These are phyloP conservation scores for Opisthograptis luteolata DNA, from an alignment of 2,888 invertebrate genomes.

Conservation along the genomic window DNA sequence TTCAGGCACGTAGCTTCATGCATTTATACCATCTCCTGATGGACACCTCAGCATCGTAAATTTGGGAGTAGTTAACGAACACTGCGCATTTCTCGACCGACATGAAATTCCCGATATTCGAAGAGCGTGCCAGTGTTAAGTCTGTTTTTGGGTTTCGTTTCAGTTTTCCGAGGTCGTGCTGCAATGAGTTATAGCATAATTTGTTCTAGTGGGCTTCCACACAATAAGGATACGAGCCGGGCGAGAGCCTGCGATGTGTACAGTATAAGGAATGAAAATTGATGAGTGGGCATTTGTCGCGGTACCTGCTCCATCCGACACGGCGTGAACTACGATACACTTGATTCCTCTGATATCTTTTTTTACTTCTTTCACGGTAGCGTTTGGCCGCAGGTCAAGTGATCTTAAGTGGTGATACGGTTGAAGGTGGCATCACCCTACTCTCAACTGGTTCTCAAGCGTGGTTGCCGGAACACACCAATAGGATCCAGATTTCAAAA, in stretches of 20 bases:
- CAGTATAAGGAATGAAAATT: constrained; percentile 53
- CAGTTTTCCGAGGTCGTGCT: constrained; percentile 46
- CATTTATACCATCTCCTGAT: constrained; percentile 20
- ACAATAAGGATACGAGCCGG: constrained; percentile 54
- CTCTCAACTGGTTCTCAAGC: no score
- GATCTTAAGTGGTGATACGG: no score
- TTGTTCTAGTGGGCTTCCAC: constrained; percentile 55
- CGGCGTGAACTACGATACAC: constrained; percentile 3
- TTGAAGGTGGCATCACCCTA: no score
- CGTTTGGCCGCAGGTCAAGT: no score
- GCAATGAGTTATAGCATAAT: constrained; percentile 64
- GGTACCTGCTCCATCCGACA: constrained; percentile 13
- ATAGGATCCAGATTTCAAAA: no score
- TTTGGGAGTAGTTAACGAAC: constrained; percentile 19
- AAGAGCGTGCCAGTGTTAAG: constrained; percentile 19
- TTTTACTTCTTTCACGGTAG: no score
- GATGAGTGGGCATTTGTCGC: constrained; percentile 54
- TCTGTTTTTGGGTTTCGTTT: constrained; percentile 34
- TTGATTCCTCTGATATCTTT: constrained; percentile 5
- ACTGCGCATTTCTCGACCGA: constrained; percentile 17
- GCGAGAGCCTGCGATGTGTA: constrained; percentile 53
- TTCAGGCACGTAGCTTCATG: constrained; percentile 20
- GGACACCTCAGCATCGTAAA: constrained; percentile 22
- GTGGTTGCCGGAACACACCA: no score
- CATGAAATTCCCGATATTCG: constrained; percentile 24